phyloP scores from a whole-genome alignment of 2,888 invertebrate species.

The Conomelus anceps region DNA sequence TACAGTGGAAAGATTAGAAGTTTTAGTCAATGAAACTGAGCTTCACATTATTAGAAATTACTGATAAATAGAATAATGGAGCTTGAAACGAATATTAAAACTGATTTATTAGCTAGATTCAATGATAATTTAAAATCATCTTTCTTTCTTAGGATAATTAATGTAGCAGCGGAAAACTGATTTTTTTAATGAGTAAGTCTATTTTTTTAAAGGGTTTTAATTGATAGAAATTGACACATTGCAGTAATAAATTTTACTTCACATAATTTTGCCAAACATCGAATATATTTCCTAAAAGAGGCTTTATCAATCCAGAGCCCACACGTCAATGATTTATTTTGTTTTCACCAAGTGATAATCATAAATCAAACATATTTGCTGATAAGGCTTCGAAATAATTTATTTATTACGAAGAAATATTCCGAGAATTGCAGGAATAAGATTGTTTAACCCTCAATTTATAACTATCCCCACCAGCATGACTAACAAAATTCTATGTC shows the following conservation, averaged over 20 bases:
- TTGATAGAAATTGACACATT: background rate
- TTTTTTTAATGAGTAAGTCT: background rate
- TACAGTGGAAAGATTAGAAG: too few species aligned
- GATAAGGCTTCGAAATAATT: slow-evolving; percentile 36
- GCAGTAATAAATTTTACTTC: background rate
- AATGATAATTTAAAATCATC: too few species aligned
- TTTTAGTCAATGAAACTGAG: too few species aligned
- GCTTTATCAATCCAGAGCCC: slow-evolving; percentile 30
- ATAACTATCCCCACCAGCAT: too few species aligned
- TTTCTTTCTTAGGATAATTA: too few species aligned
- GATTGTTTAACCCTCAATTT: too few species aligned
- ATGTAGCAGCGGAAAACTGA: too few species aligned
- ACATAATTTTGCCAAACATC: background rate
- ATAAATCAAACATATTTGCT: slow-evolving; percentile 41
- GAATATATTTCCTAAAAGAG: slow-evolving; percentile 26
- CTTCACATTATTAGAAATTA: too few species aligned
- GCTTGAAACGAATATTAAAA: too few species aligned
- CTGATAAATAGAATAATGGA: too few species aligned
- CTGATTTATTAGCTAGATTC: too few species aligned
- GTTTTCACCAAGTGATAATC: slow-evolving; percentile 34
- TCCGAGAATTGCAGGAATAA: slow-evolving; percentile 29
- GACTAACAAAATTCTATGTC: too few species aligned
- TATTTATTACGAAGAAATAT: slow-evolving; percentile 34
- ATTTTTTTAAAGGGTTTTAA: background rate
- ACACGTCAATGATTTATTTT: slow-evolving; percentile 30